Percentiles rank a stretch among this genome's conserved stretches.
These are phyloP conservation scores for Bembecia ichneumoniformis DNA, from an alignment of 2,888 invertebrate genomes.

Conservation along the genomic window DNA sequence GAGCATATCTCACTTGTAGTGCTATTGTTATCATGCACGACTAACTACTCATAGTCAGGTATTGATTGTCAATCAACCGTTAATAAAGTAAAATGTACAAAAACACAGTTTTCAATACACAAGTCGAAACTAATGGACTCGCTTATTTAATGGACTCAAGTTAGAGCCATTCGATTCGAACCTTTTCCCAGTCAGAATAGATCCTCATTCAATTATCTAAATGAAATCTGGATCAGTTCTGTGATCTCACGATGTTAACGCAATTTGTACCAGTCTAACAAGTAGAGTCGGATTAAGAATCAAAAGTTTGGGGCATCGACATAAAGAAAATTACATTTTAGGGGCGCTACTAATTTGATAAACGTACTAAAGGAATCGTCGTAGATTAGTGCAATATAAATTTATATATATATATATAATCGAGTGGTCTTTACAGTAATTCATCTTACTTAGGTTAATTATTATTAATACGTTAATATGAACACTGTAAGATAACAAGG, in stretches of 20 bases:
- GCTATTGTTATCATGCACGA: too few species aligned
- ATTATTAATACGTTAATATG: too few species aligned
- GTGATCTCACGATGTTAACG: constrained; percentile 58
- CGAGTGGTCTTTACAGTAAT: too few species aligned
- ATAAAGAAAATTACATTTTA: neutral
- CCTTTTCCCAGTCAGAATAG: constrained; percentile 22
- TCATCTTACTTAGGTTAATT: too few species aligned
- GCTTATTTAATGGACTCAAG: constrained; percentile 13
- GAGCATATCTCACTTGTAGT: too few species aligned
- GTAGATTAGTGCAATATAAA: too few species aligned
- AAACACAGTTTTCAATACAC: too few species aligned
- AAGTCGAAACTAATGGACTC: constrained; percentile 6
- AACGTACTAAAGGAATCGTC: constrained; percentile 4
- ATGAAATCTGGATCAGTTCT: constrained; percentile 63
- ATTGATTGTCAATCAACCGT: too few species aligned
- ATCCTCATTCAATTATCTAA: constrained; percentile 70
- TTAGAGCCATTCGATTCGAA: constrained; percentile 8
- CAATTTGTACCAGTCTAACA: constrained; percentile 48
- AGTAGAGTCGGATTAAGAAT: constrained; percentile 31
- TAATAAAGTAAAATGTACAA: too few species aligned
- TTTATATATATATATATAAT: too few species aligned
- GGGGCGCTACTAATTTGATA: constrained; percentile 27
- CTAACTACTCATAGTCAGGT: too few species aligned
- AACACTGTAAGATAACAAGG: too few species aligned
- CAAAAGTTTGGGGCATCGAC: constrained; percentile 22